Conservation (phyloP, 2,113 vertebrate genomes). For the Lagenorhynchus albirostris region DNA sequence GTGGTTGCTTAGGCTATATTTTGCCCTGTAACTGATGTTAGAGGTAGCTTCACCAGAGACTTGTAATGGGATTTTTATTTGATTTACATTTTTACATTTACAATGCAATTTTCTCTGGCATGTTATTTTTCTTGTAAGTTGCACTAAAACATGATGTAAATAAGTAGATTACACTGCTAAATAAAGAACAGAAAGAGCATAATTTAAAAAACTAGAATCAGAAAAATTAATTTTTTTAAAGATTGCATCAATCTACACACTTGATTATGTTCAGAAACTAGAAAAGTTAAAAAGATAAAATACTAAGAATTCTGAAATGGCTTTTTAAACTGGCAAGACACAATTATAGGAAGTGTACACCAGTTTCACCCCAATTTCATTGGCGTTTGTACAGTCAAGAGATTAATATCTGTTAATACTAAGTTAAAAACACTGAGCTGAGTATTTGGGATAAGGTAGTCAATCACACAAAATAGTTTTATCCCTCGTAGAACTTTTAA, state of each 20-base stretch:
- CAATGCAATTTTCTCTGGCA: conserved; percentile 61
- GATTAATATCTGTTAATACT: not conserved
- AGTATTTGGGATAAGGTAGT: not conserved
- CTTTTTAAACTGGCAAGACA: not conserved
- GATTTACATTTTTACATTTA: conserved; percentile 74
- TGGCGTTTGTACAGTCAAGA: not conserved
- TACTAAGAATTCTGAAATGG: not conserved
- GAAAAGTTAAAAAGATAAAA: conserved; percentile 9
- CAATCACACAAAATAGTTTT: not conserved
- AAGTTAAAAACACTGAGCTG: not conserved
- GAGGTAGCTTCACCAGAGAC: conserved; percentile 43
- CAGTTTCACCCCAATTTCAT: not conserved
- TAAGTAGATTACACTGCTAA: conserved; percentile 52
- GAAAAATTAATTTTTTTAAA: conserved; percentile 40
- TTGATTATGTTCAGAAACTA: conserved; percentile 29
- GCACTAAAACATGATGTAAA: conserved; percentile 57
- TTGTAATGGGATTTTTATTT: conserved; percentile 55
- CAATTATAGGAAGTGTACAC: not conserved
- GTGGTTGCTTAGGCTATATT: conserved; percentile 20
- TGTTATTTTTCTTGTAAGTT: conserved; percentile 65
- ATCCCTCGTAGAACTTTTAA: not conserved
- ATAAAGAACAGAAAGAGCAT: conserved; percentile 29
- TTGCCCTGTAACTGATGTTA: conserved; percentile 42
- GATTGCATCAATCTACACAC: not conserved
- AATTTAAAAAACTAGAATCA: conserved; percentile 28